Base-by-base conservation (phyloP, 1,140 invertebrate species). In the Yoshiicerus persimilis region DNA sequence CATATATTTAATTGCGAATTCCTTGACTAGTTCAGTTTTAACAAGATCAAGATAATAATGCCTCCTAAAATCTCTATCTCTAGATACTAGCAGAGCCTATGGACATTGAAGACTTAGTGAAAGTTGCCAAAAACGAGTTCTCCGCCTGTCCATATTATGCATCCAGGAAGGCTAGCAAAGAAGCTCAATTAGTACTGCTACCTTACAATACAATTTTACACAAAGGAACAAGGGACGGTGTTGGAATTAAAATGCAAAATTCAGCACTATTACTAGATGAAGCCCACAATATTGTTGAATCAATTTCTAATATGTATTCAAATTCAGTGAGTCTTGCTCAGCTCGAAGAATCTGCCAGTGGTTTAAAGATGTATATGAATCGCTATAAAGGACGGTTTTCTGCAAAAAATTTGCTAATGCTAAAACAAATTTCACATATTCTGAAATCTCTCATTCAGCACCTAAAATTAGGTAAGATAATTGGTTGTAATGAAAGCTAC, bases 231-330 rank as follows among this genome's bases (percentile, higher is more conserved):
- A 93, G 99, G 90, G 94, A 96, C 89, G 96, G 97, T 1, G 95
- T 95, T 92, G 96, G 96, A n/a, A 95, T 99, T 9, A 94, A 96
- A 89, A 92, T 99, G 5, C 95, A 96, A 91, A 95, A 96, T 88
- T 97, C 96, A 92, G 93, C 99, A 66, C 93, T 99, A 0, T 96
- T 99, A 89, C 95, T 99, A 77, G 99, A 99, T 92, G 99, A 99
- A 93, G 99, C 98, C 9, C 99, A 99, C 91, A 99, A 99, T 93
- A 93, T 99, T 8, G 93, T 99, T 25, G 97, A 99, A 88, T 96
- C 97, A 0, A 96, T 99, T 88, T 95, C 96, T 87, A 95, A 96
- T 91, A 96, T 99, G 90, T 95, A 99, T 92, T 91, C 89, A 2
- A 89, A 39, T 32, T 64, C 39, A 6, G 27, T 91, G 4, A 88